A percentile compares a stretch with the other conserved stretches of the same genome.
Evolutionary conservation across 2,888 invertebrate species (phyloP).

Genomic region (Standfussiana lucernea): DNA sequence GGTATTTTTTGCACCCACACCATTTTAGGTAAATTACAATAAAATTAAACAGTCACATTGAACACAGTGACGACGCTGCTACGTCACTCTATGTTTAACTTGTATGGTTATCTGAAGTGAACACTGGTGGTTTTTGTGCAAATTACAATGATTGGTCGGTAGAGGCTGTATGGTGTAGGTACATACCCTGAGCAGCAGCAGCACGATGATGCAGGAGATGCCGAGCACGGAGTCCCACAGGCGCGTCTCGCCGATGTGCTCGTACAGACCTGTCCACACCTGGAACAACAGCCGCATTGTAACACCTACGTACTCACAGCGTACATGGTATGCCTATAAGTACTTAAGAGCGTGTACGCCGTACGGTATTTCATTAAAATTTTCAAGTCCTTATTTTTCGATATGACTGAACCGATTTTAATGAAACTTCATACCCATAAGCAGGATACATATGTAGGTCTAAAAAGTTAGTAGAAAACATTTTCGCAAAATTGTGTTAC

Average conservation of each 20-base stretch:
- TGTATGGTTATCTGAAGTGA: background rate
- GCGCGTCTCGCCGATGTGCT: constrained; percentile 93
- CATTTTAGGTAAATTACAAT: background rate
- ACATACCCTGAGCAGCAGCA: constrained; percentile 92
- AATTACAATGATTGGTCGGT: background rate
- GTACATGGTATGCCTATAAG: background rate
- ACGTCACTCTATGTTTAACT: background rate
- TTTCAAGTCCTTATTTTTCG: too few species aligned
- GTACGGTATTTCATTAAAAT: too few species aligned
- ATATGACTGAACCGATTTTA: too few species aligned
- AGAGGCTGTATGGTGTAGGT: background rate
- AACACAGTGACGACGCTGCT: background rate
- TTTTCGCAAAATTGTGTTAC: too few species aligned
- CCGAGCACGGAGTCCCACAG: constrained; percentile 94
- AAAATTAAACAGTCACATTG: background rate
- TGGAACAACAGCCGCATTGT: constrained; percentile 69
- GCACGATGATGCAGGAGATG: constrained; percentile 92
- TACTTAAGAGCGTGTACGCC: too few species aligned
- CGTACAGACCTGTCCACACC: constrained; percentile 93
- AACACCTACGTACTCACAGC: background rate
- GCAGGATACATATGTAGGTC: too few species aligned
- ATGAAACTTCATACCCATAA: too few species aligned
- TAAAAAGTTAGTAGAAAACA: too few species aligned
- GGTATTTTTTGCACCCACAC: background rate
- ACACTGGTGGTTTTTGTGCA: background rate